Evolutionary conservation across 2,888 invertebrate genomes (phyloP), one percentile per base, ranked within the genome.

Genomic region (Schizaphis graminum): DNA sequence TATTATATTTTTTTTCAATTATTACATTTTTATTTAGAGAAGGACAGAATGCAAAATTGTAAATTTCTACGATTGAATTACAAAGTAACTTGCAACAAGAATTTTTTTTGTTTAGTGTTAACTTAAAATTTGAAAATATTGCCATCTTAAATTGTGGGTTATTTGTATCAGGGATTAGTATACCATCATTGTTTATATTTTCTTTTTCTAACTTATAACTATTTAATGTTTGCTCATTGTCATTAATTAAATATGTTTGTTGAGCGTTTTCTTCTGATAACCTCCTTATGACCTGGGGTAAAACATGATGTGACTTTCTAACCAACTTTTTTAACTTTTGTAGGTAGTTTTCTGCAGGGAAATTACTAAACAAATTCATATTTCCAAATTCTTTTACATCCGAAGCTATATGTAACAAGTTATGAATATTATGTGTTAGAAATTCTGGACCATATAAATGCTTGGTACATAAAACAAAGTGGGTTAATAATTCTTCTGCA

Each of bases 51-150:
- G 88, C 88, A 53, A 88, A 88, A 88, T 53, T 88, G 13, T 28
- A 88, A 35, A 88, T 53, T 88, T 88, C 53, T 35, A 88, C 56
- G 35, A 88, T 88, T n/a, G 53, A 53, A 35, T 88, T 53, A 53
- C 35, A 35, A 21, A 53, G n/a, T 53, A 88, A 88, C 21, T n/a
- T 35, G 21, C 53, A 88, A 35, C 88, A 88, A 53, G 35, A 88
- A 56, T 88, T 56, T 53, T 28, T 35, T 53, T n/a, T n/a, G 28
- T 53, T 88, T 35, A 88, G 26, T n/a, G 16, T 88, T 88, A 88
- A 35, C 53, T 88, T 88, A 88, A 88, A 88, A 88, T 88, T 88
- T 88, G 53, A 88, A 88, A 88, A 88, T n/a, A 28, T 28, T 53
- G 24, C 88, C 11, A n/a, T 53, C 53, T 56, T 88, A 35, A n/a